Conservation (phyloP, 2,888 invertebrate genomes). For the Thyatira batis region DNA sequence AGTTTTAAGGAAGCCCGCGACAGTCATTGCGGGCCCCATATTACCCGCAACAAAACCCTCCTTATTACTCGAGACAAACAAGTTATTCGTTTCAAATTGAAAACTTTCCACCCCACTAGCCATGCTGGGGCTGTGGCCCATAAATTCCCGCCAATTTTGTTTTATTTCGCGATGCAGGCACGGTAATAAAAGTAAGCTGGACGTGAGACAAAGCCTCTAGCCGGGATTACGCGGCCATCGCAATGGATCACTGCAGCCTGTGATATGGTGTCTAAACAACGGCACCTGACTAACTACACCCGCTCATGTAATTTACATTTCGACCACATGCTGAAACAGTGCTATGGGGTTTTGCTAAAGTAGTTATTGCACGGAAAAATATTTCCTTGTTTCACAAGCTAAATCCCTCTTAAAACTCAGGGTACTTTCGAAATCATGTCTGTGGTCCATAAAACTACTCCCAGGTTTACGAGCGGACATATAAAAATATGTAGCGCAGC, state of each 20-base stretch:
- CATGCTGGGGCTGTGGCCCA: conserved; percentile 72
- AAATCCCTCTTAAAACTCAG: conserved; percentile 47
- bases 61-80: conserved; percentile 80
- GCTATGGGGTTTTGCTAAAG: background rate
- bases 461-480: conserved; percentile 51
- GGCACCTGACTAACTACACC: conserved; percentile 60
- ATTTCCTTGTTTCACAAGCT: conserved; percentile 35
- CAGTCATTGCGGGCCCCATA: conserved; percentile 73
- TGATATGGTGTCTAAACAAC: conserved; percentile 74
- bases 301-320: conserved; percentile 31
- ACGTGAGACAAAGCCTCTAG: conserved; percentile 80
- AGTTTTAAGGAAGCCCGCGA: conserved; percentile 78
- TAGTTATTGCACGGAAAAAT: conserved; percentile 6
- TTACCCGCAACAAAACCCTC: conserved; percentile 74
- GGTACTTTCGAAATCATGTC: conserved; percentile 55
- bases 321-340: conserved; percentile 10
- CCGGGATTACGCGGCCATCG: conserved; percentile 76
- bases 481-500: conserved; percentile 47
- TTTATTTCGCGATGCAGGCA: conserved; percentile 81
- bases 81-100: conserved; percentile 82
- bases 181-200: conserved; percentile 82
- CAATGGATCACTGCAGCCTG: conserved; percentile 75
- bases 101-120: conserved; percentile 81
- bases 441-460: conserved; percentile 52
- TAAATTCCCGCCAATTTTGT: conserved; percentile 82